Base-by-base conservation (phyloP, 2,797 vertebrate species). In the Sebastes glaucus region DNA sequence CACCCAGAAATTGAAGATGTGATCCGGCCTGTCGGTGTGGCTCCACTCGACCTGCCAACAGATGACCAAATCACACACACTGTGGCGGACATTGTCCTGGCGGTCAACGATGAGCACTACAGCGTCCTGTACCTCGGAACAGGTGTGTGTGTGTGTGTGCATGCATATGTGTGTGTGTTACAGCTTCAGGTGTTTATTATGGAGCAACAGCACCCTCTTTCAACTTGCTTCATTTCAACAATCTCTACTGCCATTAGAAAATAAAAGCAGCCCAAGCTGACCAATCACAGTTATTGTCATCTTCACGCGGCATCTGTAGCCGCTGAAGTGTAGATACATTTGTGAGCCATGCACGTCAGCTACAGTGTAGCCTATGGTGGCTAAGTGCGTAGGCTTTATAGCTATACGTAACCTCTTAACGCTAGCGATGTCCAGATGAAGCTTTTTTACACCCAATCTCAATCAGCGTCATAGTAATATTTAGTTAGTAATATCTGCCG, bases 61-160 rank as follows among this genome's bases (percentile, higher is more conserved):
- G 92, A 95, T 0, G 96, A 96, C 67, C 95, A 96, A 25, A 96
- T 97, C 89, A 96, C 95, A 14, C 94, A 94, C 62, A 85, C 95
- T 0, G 95, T 96, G 61, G 96, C 95, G 0, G 95, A 96, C 86
- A 95, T 93, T 0, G 95, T 95, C 16, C 90, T 92, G 49, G 95
- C 96, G 0, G 95, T 96, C 72, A 96, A 95, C 52, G 96, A 96
- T 0, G 94, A 95, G 70, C 94, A 96, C 84, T 96, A 94, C 90
- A 96, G 93, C 6, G 94, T 97, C 68, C 92, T 97, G 32, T 97
- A 96, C 87, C 94, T 97, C 2, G 96, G 96, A 64, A 97, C 96
- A 91, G 96, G 96, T 97, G 28, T 23, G 90, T 83, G 25, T 59
- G 23, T 57, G 22, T 59, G 2, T 30, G 13, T 16, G 68, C 13